Percentiles rank a stretch among this genome's conserved stretches.
These are phyloP conservation scores for Sylvietta virens DNA, from an alignment of 2,113 vertebrate genomes.

Conservation along the genomic window DNA sequence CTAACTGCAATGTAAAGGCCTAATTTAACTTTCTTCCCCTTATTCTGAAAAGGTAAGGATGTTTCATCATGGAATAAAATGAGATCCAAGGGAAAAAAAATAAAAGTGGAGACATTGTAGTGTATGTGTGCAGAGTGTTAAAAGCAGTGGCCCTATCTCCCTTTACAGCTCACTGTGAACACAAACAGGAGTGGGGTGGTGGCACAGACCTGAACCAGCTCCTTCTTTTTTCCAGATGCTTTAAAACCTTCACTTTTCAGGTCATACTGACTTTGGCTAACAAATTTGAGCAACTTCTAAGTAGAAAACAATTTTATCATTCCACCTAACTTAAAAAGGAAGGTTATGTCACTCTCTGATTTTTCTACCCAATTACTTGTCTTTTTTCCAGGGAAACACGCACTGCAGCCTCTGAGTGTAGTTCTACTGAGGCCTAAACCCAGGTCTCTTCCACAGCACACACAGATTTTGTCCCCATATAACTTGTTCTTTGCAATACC, in stretches of 20 bases:
- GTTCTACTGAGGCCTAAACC: not conserved
- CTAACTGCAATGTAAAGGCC: not conserved
- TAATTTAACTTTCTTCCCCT: not conserved
- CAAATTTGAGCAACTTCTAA: not conserved
- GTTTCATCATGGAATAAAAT: not conserved
- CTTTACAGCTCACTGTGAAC: not conserved
- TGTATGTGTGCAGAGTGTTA: no score
- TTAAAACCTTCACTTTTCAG: not conserved
- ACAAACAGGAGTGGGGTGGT: not conserved
- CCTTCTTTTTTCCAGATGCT: not conserved
- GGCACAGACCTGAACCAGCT: not conserved
- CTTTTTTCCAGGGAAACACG: not conserved
- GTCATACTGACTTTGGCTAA: not conserved
- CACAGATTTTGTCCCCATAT: not conserved
- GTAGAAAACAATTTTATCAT: not conserved
- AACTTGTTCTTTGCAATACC: not conserved
- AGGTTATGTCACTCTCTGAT: not conserved
- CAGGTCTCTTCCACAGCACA: not conserved
- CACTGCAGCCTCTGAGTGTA: not conserved
- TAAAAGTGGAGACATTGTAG: not conserved
- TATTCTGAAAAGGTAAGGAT: not conserved
- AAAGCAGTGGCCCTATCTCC: not conserved
- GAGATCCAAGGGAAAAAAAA: not conserved
- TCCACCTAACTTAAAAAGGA: not conserved
- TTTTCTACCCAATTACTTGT: not conserved